Evolutionary conservation across 2,797 vertebrate species (phyloP).

Genomic region (Okamejei kenojei): DNA sequence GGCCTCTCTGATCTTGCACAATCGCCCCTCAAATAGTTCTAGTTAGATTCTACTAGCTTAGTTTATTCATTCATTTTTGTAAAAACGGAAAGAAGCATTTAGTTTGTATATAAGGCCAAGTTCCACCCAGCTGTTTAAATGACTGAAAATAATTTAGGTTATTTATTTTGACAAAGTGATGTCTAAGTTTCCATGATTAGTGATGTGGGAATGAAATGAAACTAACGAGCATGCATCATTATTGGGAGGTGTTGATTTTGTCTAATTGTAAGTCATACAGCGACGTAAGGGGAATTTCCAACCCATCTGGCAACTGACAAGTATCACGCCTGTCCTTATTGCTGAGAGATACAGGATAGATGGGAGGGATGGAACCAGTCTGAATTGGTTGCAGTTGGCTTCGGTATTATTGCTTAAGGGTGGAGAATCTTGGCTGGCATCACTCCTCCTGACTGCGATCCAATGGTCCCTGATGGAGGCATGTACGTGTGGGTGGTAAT

Average conservation of each 20-base stretch:
- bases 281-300: not conserved
- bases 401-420: not conserved
- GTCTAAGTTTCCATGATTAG: too few relatives aligned
- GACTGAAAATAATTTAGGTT: too few relatives aligned
- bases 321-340: not conserved
- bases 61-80: too few relatives aligned
- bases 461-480: not conserved
- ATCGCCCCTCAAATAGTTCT: too few relatives aligned
- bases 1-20: too few relatives aligned
- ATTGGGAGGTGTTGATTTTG: not conserved
- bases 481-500: not conserved
- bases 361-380: not conserved
- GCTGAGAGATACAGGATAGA: not conserved
- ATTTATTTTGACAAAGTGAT: too few relatives aligned
- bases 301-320: not conserved
- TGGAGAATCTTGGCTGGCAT: not conserved
- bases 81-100: too few relatives aligned
- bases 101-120: too few relatives aligned
- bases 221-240: too few relatives aligned
- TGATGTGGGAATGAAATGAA: too few relatives aligned
- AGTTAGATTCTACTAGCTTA: too few relatives aligned
- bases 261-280: not conserved
- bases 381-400: not conserved
- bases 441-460: not conserved
- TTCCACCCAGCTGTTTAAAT: too few relatives aligned